Conservation (phyloP, 2,888 invertebrate species). For the Sturmia bella region DNA sequence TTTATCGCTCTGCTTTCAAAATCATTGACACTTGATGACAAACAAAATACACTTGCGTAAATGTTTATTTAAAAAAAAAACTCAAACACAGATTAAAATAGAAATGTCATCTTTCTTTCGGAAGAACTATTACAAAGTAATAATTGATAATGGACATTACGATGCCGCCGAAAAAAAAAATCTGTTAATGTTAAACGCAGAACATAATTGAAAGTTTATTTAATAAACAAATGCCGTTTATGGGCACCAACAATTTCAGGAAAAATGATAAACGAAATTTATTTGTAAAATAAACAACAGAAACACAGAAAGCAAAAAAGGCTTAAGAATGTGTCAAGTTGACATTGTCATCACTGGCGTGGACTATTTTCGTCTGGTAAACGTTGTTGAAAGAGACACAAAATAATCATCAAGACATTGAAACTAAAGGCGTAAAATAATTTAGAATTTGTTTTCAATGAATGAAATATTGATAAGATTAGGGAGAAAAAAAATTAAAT, state of each 20-base stretch:
- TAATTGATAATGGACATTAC: slow-evolving; percentile 53
- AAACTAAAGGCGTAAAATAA: not conserved
- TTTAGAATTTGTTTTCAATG: not conserved
- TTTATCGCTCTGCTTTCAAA: slow-evolving; percentile 35
- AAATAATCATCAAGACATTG: no score
- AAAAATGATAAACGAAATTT: slow-evolving; percentile 33
- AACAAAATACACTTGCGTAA: not conserved
- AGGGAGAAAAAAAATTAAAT: slow-evolving; percentile 11
- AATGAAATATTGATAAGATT: slow-evolving; percentile 36
- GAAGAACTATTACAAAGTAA: not conserved
- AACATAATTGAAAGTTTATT: no score
- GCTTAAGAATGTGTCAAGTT: slow-evolving; percentile 42
- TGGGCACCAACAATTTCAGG: not conserved
- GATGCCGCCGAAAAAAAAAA: slow-evolving; percentile 40
- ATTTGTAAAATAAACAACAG: slow-evolving; percentile 37
- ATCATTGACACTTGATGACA: slow-evolving; percentile 39
- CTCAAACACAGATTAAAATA: slow-evolving; percentile 18
- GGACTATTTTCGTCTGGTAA: slow-evolving; percentile 17
- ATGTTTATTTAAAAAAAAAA: slow-evolving; percentile 17
- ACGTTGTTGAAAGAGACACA: not conserved
- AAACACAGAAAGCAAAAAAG: slow-evolving; percentile 3
- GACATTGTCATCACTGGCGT: no score
- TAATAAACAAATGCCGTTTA: not conserved
- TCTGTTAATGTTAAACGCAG: slow-evolving; percentile 35
- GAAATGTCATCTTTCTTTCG: slow-evolving; percentile 9